Evolutionary conservation across 1,140 invertebrate species (phyloP).

Genomic region (Ips typographus): DNA sequence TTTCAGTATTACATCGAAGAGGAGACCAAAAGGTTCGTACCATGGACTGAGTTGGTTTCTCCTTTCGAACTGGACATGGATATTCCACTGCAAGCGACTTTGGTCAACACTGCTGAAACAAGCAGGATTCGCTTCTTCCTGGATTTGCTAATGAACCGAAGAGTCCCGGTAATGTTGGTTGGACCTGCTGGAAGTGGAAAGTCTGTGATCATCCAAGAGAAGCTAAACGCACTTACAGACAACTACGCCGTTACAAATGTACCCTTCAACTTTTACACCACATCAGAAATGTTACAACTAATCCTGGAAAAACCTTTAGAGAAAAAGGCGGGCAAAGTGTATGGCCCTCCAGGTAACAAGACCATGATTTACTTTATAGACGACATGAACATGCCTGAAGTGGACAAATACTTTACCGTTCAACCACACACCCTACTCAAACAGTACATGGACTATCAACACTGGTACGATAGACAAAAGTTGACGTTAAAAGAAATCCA

Average conservation of each 20-base stretch:
- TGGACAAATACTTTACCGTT: conserved; percentile 92
- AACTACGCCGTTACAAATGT: conserved; percentile 83
- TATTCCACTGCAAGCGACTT: conserved; percentile 70
- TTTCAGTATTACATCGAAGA: conserved; percentile 90
- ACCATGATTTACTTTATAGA: conserved; percentile 93
- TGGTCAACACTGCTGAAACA: conserved; percentile 90
- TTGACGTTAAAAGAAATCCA: conserved; percentile 88
- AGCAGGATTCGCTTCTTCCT: conserved; percentile 87
- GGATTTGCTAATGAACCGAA: conserved; percentile 78
- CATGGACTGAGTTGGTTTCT: conserved; percentile 79
- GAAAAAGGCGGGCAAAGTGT: conserved; percentile 93
- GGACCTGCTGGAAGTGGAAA: conserved; percentile 87
- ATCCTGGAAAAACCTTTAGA: conserved; percentile 91
- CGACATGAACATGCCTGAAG: conserved; percentile 97
- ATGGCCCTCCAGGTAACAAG: conserved; percentile 88
- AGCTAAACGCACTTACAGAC: conserved; percentile 73
- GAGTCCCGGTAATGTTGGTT: conserved; percentile 87
- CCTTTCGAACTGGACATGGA: conserved; percentile 83
- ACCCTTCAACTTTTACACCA: conserved; percentile 95
- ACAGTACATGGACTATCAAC: conserved; percentile 92
- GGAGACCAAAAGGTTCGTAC: conserved; percentile 80
- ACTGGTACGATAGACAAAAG: conserved; percentile 90
- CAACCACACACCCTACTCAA: conserved; percentile 92
- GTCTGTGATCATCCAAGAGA: conserved; percentile 82
- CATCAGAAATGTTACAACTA: conserved; percentile 90